Evolutionary conservation across 2,113 vertebrate genomes (phyloP), one percentile per base, ranked within the genome.

Genomic region (Agelaius phoeniceus): DNA sequence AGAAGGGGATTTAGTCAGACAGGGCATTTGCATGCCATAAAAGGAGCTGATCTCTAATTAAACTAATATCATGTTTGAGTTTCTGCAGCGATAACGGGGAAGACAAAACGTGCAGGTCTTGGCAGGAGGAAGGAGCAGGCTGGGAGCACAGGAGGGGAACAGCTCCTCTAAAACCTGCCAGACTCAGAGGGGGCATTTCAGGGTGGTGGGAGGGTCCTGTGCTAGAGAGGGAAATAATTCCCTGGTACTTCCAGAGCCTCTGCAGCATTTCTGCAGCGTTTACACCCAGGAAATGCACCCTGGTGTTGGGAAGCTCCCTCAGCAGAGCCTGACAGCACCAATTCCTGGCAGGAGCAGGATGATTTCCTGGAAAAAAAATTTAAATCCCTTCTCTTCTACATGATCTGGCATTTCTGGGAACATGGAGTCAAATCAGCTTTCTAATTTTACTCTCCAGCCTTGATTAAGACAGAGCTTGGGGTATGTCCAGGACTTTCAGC

Each of bases 41-140:
- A 95, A 95, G 61, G 91, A 94, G 91, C 33, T 89, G 91, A 94
- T 95, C 83, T 93, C 95, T 95, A 96, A 97, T 97, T 97, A 96
- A 96, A 95, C 81, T 84, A 90, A 93, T 89, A 94, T 82, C 75
- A 51, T 79, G 81, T 91, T 83, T 67, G 92, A 91, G 75, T 88
- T 95, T 95, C 65, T 87, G 26, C 78, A 33, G 92, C 30, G 81
- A 72, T 91, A 94, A 92, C 52, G 7, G 66, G 52, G 62, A 87
- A 89, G 93, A 75, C 81, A 92, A 94, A 96, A 74, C 72, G 28
- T 0, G 4, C 67, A 31, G 82, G 78, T 72, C 75, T 54, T 5
- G 6, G 75, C 51, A 41, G 46, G 75, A 57, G 74, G 54, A 73
- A 57, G 81, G 91, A 69, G 54, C 19, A 48, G 44, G 44, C 20